Conservation (phyloP, 2,888 invertebrate genomes). For the Dendrolimus houi region DNA sequence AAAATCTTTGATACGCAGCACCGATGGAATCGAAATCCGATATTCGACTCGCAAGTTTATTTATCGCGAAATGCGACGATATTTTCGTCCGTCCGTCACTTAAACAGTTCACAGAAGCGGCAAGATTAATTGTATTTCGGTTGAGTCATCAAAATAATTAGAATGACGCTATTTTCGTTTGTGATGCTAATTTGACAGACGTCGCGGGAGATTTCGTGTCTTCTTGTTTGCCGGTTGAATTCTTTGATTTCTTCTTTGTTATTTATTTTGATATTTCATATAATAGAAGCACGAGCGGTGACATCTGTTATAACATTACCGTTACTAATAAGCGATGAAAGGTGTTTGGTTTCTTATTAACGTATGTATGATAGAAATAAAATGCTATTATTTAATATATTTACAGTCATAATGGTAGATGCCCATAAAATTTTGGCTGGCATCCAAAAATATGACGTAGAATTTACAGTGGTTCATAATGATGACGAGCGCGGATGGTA, state of each 20-base stretch:
- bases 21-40: constrained; percentile 74
- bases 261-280: constrained; percentile 34
- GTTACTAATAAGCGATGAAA: constrained; percentile 11
- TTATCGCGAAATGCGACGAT: constrained; percentile 74
- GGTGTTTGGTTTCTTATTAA: too few species aligned
- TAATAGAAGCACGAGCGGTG: constrained; percentile 18
- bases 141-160: constrained; percentile 77
- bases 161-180: constrained; percentile 75
- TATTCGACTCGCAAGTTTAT: constrained; percentile 67
- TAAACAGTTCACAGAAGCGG: constrained; percentile 73
- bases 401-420: constrained; percentile 33
- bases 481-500: constrained; percentile 36
- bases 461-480: constrained; percentile 35
- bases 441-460: constrained; percentile 52
- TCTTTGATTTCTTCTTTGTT: constrained; percentile 64
- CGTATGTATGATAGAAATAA: constrained; percentile 23
- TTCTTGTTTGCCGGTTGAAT: constrained; percentile 54
- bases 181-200: constrained; percentile 76
- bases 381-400: constrained; percentile 29
- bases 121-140: constrained; percentile 76
- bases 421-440: constrained; percentile 55
- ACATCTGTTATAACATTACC: constrained; percentile 25
- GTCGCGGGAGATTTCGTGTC: constrained; percentile 71
- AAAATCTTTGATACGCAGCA: constrained; percentile 72
- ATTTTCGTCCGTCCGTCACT: constrained; percentile 73